Base-by-base conservation (phyloP, 2,888 invertebrate species). In the Philereme transversata region DNA sequence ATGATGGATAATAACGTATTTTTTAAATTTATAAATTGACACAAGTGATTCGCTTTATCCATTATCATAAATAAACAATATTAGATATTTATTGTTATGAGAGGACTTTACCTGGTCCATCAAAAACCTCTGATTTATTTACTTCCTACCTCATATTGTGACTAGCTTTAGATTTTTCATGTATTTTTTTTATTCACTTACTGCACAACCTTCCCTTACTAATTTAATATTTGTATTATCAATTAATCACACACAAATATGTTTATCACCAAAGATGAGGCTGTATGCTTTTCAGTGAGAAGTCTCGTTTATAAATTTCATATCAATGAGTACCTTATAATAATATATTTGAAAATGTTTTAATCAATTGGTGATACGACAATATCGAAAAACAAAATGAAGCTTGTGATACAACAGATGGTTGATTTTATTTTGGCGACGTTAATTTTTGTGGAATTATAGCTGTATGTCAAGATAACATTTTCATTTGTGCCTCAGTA, bases 131-230 rank as follows among this genome's bases (percentile, higher is more conserved):
- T 40, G 40, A 40, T 6, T 40, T 62, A 38, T 57, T 50, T 44
- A 50, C 82, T 85, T 71, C 86, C 91, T 91, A 91, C 90, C 91
- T 91, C 90, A 91, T 86, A 85, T 81, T 83, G 82, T 86, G 81
- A 83, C 81, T 84, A 68, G 64, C 57, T 71, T 86, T 87, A 86
- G 78, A 79, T 79, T 85, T 80, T 86, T 80, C 76, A 68, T 76
- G 68, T 77, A 47, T 46, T 44, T 46, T 44, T 55, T 5, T 46
- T 59, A 46, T 57, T 51, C 46, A 44, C 73, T 72, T 77, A 9
- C 34, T 36, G 44, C 51, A 57, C 46, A 45, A 63, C 63, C 51
- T 61, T 59, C 55, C 43, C 43, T 40, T 47, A 59, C 58, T 57
- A 60, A 60, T 75, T 73, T 51, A 50, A 48, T 58, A 51, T 45